Percentiles rank a stretch among this genome's conserved stretches.
phyloP scores from a whole-genome alignment of 2,113 vertebrate species.

The Corydoras maculifer region DNA sequence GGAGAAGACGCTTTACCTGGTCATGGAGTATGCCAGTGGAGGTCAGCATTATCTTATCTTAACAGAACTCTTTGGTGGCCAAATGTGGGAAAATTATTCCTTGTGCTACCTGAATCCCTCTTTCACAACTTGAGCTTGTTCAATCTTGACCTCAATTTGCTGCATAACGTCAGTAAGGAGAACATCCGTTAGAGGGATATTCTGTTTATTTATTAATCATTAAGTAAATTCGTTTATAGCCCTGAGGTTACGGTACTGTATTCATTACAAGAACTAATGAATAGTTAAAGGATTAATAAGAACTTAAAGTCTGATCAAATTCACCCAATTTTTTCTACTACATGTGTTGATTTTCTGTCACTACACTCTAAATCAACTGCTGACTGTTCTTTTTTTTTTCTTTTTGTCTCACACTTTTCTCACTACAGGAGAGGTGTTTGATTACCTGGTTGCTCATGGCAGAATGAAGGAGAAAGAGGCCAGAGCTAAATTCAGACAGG shows the following conservation, averaged over 20 bases:
- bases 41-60: constrained; percentile 52
- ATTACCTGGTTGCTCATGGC: constrained; percentile 77
- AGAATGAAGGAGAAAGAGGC: constrained; percentile 84
- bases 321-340: neutral
- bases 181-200: too few relatives aligned
- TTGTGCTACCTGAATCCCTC: too few relatives aligned
- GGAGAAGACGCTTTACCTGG: constrained; percentile 73
- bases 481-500: constrained; percentile 78
- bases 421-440: constrained; percentile 72
- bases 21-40: constrained; percentile 79
- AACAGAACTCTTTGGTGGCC: neutral
- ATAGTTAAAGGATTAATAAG: too few relatives aligned
- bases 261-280: too few relatives aligned
- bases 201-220: too few relatives aligned
- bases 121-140: too few relatives aligned
- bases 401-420: neutral
- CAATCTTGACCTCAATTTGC: too few relatives aligned
- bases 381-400: constrained; percentile 1
- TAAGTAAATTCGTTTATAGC: too few relatives aligned
- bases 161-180: too few relatives aligned
- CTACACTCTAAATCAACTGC: neutral
- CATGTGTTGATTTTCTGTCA: neutral
- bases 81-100: too few relatives aligned
- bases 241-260: too few relatives aligned
- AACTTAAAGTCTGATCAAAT: neutral